These are phyloP conservation scores for Sthenelais limicola DNA, from an alignment of 2,888 invertebrate species.

Conservation along the genomic window DNA sequence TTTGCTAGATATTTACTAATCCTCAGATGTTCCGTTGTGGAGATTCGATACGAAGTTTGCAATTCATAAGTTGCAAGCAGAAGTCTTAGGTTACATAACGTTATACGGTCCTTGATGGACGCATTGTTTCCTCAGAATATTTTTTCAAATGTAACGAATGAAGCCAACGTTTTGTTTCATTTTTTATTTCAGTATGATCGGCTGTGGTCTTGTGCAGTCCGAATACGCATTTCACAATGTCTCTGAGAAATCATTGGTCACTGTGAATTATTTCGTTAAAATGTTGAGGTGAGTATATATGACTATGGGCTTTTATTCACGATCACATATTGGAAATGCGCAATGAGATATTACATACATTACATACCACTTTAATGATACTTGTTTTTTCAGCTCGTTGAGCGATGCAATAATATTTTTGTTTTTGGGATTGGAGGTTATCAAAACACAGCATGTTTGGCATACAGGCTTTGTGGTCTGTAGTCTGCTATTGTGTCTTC, in stretches of 20 bases:
- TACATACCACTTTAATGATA: no score
- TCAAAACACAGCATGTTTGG: conserved; percentile 26
- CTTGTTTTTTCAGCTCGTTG: conserved; percentile 15
- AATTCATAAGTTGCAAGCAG: no score
- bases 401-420: conserved; percentile 35
- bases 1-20: no score
- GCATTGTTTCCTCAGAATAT: no score
- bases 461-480: conserved; percentile 37
- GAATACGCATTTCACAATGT: conserved; percentile 37
- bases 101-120: no score
- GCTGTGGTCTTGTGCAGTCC: conserved; percentile 34
- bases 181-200: conserved; percentile 36
- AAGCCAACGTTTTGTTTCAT: no score
- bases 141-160: no score
- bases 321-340: no score
- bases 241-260: conserved; percentile 19
- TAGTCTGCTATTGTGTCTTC: conserved; percentile 5
- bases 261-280: conserved; percentile 41
- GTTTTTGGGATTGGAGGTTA: conserved; percentile 37
- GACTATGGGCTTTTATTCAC: not conserved
- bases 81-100: no score
- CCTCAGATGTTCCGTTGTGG: no score
- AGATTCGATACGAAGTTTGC: no score
- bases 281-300: conserved; percentile 34
- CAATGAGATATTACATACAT: no score